phyloP scores from a whole-genome alignment of 2,113 vertebrate genomes.

The Rhombomys opimus region DNA sequence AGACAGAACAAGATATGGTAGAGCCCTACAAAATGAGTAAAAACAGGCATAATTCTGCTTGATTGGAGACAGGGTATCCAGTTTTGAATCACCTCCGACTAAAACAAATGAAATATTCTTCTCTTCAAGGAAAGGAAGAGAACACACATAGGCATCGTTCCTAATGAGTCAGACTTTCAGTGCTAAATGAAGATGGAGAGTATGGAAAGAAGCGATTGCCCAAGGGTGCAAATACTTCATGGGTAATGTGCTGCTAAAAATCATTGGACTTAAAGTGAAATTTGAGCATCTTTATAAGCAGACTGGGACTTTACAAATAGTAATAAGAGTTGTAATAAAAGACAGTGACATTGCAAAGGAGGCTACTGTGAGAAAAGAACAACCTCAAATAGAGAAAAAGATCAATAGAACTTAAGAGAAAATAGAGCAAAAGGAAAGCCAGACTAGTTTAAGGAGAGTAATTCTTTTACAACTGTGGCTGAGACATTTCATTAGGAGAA shows the following conservation, averaged over 20 bases:
- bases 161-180: background rate
- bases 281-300: conserved; percentile 30
- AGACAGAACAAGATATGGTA: background rate
- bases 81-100: background rate
- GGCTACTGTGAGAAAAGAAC: background rate
- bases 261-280: conserved; percentile 49
- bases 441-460: conserved; percentile 3
- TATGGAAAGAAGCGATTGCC: background rate
- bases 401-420: conserved; percentile 29
- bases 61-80: background rate
- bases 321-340: conserved; percentile 32
- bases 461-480: background rate
- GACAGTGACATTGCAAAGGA: background rate
- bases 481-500: conserved; percentile 36
- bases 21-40: background rate
- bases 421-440: background rate
- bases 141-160: background rate
- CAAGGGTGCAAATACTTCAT: conserved; percentile 12
- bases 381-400: background rate
- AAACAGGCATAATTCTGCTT: background rate
- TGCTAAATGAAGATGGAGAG: background rate
- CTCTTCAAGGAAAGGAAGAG: conserved; percentile 19
- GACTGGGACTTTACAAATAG: conserved; percentile 29
- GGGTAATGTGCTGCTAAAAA: conserved; percentile 6
- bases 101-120: background rate